A percentile compares a stretch with the other conserved stretches of the same genome.
Conservation (phyloP, 1,140 invertebrate species). For the Spodoptera litura region DNA sequence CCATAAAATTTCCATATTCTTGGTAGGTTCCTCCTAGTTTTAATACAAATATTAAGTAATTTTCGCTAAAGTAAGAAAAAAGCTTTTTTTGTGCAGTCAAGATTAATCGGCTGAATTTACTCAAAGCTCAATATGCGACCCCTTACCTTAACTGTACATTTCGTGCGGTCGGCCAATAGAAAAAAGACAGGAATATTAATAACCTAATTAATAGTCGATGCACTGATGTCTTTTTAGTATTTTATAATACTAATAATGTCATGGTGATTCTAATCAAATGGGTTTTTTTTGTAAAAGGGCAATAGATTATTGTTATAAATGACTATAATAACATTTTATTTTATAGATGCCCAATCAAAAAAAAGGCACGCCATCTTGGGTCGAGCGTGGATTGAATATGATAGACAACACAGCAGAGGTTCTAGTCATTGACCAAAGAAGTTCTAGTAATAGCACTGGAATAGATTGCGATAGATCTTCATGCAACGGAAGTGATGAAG, state of each 20-base stretch:
- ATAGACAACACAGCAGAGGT: conserved; percentile 82
- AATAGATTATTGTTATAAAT: conserved; percentile 26
- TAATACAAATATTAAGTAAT: too few relatives aligned
- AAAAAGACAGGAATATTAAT: conserved; percentile 15
- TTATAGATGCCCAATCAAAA: conserved; percentile 82
- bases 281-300: background rate
- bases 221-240: background rate
- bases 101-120: too few relatives aligned
- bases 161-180: conserved; percentile 14
- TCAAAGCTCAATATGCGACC: background rate
- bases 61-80: too few relatives aligned
- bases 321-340: conserved; percentile 44
- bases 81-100: too few relatives aligned
- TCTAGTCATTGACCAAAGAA: conserved; percentile 82
- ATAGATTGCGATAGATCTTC: conserved; percentile 79
- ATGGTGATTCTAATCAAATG: background rate
- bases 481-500: conserved; percentile 80
- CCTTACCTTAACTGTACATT: background rate
- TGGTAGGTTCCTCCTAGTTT: too few relatives aligned
- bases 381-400: conserved; percentile 88
- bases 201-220: conserved; percentile 10
- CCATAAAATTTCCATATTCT: too few relatives aligned
- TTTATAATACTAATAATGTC: background rate
- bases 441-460: conserved; percentile 73
- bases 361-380: conserved; percentile 87